These are phyloP conservation scores for Beris chalybata DNA, from an alignment of 2,888 invertebrate genomes.

Conservation along the genomic window DNA sequence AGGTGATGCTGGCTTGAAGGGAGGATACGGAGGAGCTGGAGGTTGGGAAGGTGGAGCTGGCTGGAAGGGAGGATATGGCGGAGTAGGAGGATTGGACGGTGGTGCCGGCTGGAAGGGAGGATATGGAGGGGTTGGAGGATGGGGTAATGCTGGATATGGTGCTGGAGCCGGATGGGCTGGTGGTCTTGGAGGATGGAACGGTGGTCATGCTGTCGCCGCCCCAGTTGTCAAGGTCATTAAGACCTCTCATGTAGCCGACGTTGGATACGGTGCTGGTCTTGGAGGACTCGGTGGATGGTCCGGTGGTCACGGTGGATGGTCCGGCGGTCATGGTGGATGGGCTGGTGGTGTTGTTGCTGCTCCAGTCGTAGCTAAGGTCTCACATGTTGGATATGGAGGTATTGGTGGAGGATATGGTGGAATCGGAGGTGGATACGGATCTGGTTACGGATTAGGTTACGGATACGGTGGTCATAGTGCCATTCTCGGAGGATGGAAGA, in stretches of 20 bases:
- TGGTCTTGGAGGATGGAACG: constrained; percentile 1
- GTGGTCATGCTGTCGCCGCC: not conserved
- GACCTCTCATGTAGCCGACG: not conserved
- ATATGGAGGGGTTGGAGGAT: constrained; percentile 2
- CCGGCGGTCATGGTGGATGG: constrained; percentile 3
- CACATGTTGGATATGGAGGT: not conserved
- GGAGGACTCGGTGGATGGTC: not conserved
- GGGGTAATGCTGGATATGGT: constrained; percentile 10
- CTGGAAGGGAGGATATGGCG: too few relatives aligned
- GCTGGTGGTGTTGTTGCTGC: not conserved
- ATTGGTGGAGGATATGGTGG: not conserved
- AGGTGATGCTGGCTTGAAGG: constrained; percentile 8
- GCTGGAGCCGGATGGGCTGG: not conserved
- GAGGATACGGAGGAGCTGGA: not conserved
- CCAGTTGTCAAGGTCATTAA: too few relatives aligned
- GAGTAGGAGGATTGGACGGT: not conserved
- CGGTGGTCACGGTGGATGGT: not conserved
- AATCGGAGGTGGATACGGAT: not conserved
- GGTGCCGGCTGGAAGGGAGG: not conserved
- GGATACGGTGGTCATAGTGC: not conserved
- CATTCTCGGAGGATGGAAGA: not conserved
- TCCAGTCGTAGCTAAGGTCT: constrained; percentile 1
- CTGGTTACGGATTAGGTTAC: not conserved
- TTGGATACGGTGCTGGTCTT: constrained; percentile 1
- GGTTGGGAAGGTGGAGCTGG: not conserved